These are phyloP conservation scores for Drosophila ambigua DNA, from an alignment of 1,140 invertebrate species.

Conservation along the genomic window DNA sequence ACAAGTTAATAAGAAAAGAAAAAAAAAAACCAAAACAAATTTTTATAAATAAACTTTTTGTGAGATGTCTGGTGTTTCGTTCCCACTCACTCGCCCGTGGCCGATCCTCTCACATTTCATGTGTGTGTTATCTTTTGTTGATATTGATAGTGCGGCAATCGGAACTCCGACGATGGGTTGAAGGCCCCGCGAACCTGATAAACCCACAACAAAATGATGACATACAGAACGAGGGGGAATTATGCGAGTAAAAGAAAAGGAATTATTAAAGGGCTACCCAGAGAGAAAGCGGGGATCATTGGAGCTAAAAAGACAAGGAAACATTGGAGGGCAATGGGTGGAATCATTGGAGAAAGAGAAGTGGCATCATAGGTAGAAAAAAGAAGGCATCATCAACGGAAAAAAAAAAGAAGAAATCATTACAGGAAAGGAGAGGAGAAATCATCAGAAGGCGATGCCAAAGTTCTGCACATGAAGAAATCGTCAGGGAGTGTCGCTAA, in stretches of 20 bases:
- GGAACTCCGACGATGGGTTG: conserved; percentile 22
- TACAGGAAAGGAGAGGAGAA: no score
- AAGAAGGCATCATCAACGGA: not conserved
- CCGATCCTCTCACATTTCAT: no score
- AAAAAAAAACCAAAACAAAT: conserved; percentile 8
- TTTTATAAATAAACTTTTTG: conserved; percentile 51
- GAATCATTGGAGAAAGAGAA: no score
- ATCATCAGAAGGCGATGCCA: conserved; percentile 1
- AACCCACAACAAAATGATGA: conserved; percentile 15
- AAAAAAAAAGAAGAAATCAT: not conserved
- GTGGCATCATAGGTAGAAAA: no score
- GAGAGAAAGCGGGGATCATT: no score
- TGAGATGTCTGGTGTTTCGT: not conserved
- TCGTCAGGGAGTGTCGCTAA: not conserved
- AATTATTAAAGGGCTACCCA: not conserved
- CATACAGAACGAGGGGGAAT: conserved; percentile 6
- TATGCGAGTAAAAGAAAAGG: not conserved
- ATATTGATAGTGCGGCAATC: conserved; percentile 57
- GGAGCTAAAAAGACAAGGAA: no score
- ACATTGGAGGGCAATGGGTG: no score
- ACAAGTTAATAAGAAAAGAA: conserved; percentile 33
- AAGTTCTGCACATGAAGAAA: conserved; percentile 16
- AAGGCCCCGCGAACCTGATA: conserved; percentile 37
- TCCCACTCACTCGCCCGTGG: not conserved
- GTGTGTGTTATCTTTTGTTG: conserved; percentile 61